Percentiles rank a stretch among this genome's conserved stretches.
These are phyloP conservation scores for Cataglyphis cursor DNA, from an alignment of 2,888 invertebrate species.

Conservation along the genomic window DNA sequence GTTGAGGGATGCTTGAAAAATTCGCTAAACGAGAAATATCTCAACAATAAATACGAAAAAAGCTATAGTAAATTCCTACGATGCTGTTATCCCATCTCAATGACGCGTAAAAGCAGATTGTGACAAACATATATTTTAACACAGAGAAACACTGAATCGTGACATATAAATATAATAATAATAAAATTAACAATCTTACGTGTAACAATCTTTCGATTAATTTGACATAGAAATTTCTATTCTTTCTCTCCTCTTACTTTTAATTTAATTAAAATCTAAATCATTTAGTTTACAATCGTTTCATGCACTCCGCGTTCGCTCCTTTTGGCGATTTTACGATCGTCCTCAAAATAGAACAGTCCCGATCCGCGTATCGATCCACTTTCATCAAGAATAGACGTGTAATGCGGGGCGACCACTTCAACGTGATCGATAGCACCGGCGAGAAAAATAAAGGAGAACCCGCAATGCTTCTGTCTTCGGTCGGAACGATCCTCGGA, in stretches of 20 bases:
- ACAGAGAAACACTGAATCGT: not conserved
- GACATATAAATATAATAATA: not conserved
- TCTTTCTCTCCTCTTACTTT: not conserved
- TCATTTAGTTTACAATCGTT: not conserved
- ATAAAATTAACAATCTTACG: not conserved
- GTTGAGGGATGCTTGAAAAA: not conserved
- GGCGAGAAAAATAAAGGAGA: constrained; percentile 42
- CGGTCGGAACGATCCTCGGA: constrained; percentile 48
- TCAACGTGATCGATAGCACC: constrained; percentile 42
- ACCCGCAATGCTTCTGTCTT: constrained; percentile 9
- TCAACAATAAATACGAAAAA: not conserved
- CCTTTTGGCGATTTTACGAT: constrained; percentile 11
- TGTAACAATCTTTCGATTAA: not conserved
- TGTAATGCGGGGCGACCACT: constrained; percentile 38
- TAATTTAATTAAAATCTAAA: not conserved
- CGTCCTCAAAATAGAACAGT: constrained; percentile 28
- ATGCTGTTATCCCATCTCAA: not conserved
- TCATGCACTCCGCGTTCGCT: not conserved
- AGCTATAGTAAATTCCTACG: not conserved
- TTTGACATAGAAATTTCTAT: not conserved
- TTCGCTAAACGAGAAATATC: constrained; percentile 17
- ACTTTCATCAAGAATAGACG: constrained; percentile 43
- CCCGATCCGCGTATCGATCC: constrained; percentile 30
- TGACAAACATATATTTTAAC: not conserved
- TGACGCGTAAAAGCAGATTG: not conserved